Base-by-base conservation (phyloP, 2,888 invertebrate species). In the Protophormia terraenovae region DNA sequence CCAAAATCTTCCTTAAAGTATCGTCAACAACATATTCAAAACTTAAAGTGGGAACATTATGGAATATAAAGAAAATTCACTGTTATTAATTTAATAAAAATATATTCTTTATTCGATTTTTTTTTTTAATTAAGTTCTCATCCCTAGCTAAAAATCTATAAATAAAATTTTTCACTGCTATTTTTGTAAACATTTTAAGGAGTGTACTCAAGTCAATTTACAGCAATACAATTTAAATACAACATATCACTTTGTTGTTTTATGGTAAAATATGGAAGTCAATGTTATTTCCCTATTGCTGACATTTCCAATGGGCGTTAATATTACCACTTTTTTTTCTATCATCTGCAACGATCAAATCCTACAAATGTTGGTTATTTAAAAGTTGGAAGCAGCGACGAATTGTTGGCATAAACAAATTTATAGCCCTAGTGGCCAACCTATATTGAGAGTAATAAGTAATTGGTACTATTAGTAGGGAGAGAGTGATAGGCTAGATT, bases 241-340 rank as follows among this genome's bases (percentile, higher is more conserved):
- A n/a, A 55, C 41, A 58, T 16, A 72, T 55, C 10, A 38, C 27
- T 24, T 16, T 16, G 16, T 45, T 60, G 16, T 35, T 29, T 29
- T 60, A 22, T 14, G 12, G 41, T 16, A 45, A 62, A 72, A 50
- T n/a, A 35, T 50, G 45, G 35, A 62, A 75, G 50, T 75, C 62
- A 75, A 75, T 62, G 50, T 41, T 73, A 60, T 75, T 60, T 45
- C 14, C n/a, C 14, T 32, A 1, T 14, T 35, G 60, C 19, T 35
- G 62, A 75, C 50, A 47, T 75, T 62, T 75, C 50, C 32, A 50
- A 75, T 62, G 19, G 75, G 50, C 50, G 62, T 50, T 62, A 38
- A 53, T 38, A 38, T 75, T 50, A 22, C 10, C 32, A 69, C 35
- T 35, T 45, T 45, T 45, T 45, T 22, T 47, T 32, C 19, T 22